Evolutionary conservation across 2,797 vertebrate genomes (phyloP), one percentile per base, ranked within the genome.

Genomic region (Xiphorhynchus erythropygius): DNA sequence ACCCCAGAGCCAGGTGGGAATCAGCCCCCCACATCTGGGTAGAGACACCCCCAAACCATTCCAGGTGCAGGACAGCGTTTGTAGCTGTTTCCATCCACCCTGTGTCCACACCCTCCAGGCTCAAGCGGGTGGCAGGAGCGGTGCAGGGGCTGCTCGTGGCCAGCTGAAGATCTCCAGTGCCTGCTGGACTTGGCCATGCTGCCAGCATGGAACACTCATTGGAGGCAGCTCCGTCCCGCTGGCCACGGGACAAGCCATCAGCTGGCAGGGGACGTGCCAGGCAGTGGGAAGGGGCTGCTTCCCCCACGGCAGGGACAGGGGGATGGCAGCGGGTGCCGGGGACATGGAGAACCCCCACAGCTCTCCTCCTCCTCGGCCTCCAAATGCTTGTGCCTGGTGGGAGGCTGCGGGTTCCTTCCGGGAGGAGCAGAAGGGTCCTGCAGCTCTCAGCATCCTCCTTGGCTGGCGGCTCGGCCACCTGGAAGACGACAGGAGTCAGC

Each of bases 381-480:
- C 94, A 94, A 78, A 94, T 78, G 87, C 85, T 93, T 3, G 0
- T 52, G 22, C 79, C 79, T 32, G 57, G 50, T 13, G 83, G 75
- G 93, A 78, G 13, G 25, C 47, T 5, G 49, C 2, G 5, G 59
- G 35, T 37, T 85, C 89, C 44, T 94, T 93, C 93, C 50, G 39
- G 89, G 62, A 68, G 3, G 46, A 91, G 79, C 96, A 95, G 93
- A 81, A 94, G 89, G 91, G 76, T 50, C 87, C 85, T 59, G 69
- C 42, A 14, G 93, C 50, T 91, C 93, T 60, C 93, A 96, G 93
- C 93, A 80, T 52, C 89, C 88, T 39, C 73, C 90, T 85, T 91
- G 89, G 90, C 94, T 65, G 94, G 32, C 5, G 14, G 46, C 87
- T 94, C 2, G 0, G 82, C 91, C 95, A 95, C 94, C 92, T 93